Conservation (phyloP, 2,888 invertebrate species). For the Phania funesta region DNA sequence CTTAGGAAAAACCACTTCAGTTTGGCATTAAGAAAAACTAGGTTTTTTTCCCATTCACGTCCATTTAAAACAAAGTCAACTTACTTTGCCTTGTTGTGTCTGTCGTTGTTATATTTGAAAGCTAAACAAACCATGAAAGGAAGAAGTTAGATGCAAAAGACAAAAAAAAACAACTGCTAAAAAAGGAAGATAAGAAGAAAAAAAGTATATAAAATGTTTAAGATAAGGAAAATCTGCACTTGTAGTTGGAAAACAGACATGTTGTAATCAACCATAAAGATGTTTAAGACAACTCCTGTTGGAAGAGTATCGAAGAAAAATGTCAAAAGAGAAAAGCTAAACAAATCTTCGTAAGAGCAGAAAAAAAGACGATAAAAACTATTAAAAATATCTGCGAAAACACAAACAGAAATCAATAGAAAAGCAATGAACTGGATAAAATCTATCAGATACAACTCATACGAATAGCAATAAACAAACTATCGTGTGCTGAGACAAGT, state of each 20-base stretch:
- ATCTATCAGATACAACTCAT: constrained; percentile 14
- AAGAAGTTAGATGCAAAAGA: background rate
- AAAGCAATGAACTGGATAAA: constrained; percentile 42
- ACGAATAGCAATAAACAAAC: constrained; percentile 31
- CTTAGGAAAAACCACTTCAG: constrained; percentile 41
- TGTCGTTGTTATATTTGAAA: constrained; percentile 35
- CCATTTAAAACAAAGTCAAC: constrained; percentile 19
- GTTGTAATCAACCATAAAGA: constrained; percentile 54
- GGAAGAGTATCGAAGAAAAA: background rate
- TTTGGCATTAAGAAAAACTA: constrained; percentile 41
- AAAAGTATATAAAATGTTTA: background rate
- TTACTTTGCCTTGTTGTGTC: constrained; percentile 1
- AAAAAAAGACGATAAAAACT: background rate
- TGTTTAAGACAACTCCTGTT: constrained; percentile 29
- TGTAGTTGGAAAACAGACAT: constrained; percentile 43
- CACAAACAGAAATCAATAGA: constrained; percentile 34
- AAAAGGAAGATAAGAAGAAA: background rate
- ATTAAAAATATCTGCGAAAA: constrained; percentile 1
- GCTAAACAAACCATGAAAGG: constrained; percentile 60
- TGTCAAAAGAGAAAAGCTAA: background rate
- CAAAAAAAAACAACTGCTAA: background rate
- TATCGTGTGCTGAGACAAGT: background rate
- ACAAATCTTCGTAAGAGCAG: background rate
- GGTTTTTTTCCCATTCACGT: constrained; percentile 9
- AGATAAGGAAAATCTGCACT: constrained; percentile 5